phyloP scores from a whole-genome alignment of 2,113 vertebrate genomes.

The Oenanthe melanoleuca region DNA sequence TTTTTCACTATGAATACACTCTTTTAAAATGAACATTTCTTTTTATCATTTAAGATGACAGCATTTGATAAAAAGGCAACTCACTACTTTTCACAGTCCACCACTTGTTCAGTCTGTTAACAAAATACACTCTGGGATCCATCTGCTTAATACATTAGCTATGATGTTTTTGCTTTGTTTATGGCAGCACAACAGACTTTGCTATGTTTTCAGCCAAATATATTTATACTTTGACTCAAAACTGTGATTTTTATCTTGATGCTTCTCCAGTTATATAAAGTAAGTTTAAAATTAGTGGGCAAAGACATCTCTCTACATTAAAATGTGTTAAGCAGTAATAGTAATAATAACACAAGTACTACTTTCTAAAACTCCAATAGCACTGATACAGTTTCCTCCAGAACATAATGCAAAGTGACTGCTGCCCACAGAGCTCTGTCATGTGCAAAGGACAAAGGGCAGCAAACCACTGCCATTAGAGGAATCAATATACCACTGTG shows the following conservation, averaged over 20 bases:
- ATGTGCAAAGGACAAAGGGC: neutral
- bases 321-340: neutral
- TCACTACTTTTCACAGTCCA: neutral
- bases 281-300: neutral
- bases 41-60: neutral
- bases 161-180: conserved; percentile 45
- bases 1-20: neutral
- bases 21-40: neutral
- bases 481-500: neutral
- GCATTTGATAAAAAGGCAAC: neutral
- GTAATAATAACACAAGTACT: neutral
- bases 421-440: neutral
- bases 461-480: neutral
- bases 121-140: conserved; percentile 21
- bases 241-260: conserved; percentile 55
- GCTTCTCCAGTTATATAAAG: neutral
- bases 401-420: neutral
- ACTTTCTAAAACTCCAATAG: neutral
- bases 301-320: neutral
- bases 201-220: conserved; percentile 44
- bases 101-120: neutral
- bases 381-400: neutral
- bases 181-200: conserved; percentile 35
- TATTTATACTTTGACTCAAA: conserved; percentile 43
- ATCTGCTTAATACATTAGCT: conserved; percentile 60